Percentiles rank a stretch among this genome's conserved stretches.
Conservation (phyloP, 2,113 vertebrate species). For the Ia io region DNA sequence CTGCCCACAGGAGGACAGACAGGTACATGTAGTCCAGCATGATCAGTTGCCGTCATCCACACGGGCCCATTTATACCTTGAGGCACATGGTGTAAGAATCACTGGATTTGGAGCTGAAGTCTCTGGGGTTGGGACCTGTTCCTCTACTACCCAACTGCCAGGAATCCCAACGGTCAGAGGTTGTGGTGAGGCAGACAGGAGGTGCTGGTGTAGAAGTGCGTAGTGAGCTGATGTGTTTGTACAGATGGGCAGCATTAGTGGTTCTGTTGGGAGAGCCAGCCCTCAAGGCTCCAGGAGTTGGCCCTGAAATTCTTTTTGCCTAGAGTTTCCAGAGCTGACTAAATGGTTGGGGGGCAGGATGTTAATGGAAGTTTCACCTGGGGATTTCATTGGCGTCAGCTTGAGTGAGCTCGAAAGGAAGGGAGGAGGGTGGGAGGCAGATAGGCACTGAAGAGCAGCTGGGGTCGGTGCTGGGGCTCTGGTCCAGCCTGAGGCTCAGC, state of each 20-base stretch:
- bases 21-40: not conserved
- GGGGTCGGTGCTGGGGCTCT: not conserved
- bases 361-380: conserved; percentile 27
- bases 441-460: not conserved
- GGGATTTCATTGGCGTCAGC: not conserved
- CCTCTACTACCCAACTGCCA: not conserved
- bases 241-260: not conserved
- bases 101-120: not conserved
- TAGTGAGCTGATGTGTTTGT: not conserved
- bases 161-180: not conserved
- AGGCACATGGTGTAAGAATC: not conserved
- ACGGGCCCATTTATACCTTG: not conserved
- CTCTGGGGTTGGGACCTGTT: not conserved
- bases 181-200: not conserved
- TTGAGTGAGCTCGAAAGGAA: not conserved
- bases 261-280: not conserved
- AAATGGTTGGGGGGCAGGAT: not conserved
- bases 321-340: conserved; percentile 36
- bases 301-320: conserved; percentile 40
- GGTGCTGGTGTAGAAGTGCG: fast-evolving
- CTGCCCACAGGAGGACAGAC: not conserved
- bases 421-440: not conserved
- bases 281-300: not conserved
- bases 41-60: not conserved
- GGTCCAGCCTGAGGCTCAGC: not conserved